Evolutionary conservation across 1,140 invertebrate genomes (phyloP).

Genomic region (Euwallacea fornicatus): DNA sequence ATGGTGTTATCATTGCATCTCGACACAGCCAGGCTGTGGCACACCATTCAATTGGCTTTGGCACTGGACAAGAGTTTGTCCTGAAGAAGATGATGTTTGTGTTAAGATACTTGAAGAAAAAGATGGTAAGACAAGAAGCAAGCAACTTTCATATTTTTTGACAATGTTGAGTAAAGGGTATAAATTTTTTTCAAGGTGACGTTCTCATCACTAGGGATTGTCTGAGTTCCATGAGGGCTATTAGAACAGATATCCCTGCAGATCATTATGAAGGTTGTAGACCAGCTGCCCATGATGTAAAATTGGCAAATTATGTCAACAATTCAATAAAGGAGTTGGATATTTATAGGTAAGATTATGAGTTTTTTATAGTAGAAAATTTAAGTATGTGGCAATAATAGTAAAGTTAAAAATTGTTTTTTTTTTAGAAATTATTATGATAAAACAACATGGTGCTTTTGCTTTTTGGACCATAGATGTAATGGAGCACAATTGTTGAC

Average conservation of each 20-base stretch:
- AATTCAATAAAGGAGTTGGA: constrained; percentile 85
- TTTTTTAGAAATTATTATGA: constrained; percentile 77
- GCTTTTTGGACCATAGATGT: constrained; percentile 87
- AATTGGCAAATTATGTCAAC: constrained; percentile 83
- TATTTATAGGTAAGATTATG: constrained; percentile 66
- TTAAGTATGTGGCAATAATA: neutral
- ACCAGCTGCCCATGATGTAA: constrained; percentile 74
- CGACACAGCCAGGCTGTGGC: constrained; percentile 85
- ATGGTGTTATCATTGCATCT: constrained; percentile 88
- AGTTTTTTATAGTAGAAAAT: neutral
- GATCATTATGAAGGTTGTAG: constrained; percentile 90
- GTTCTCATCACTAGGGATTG: constrained; percentile 83
- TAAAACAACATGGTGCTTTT: constrained; percentile 86
- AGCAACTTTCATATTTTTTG: neutral
- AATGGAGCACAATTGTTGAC: constrained; percentile 55
- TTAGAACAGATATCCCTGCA: constrained; percentile 85
- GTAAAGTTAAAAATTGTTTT: constrained; percentile 3
- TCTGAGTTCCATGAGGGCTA: constrained; percentile 73
- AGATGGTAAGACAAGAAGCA: constrained; percentile 74
- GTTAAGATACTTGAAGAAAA: constrained; percentile 87
- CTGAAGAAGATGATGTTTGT: constrained; percentile 83
- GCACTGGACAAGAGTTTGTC: constrained; percentile 74
- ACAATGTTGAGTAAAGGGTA: neutral
- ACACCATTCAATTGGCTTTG: constrained; percentile 82
- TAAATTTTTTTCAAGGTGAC: constrained; percentile 64